A percentile compares a stretch with the other conserved stretches of the same genome.
Evolutionary conservation across 2,113 vertebrate genomes (phyloP).

Genomic region (Lichenostomus cassidix): DNA sequence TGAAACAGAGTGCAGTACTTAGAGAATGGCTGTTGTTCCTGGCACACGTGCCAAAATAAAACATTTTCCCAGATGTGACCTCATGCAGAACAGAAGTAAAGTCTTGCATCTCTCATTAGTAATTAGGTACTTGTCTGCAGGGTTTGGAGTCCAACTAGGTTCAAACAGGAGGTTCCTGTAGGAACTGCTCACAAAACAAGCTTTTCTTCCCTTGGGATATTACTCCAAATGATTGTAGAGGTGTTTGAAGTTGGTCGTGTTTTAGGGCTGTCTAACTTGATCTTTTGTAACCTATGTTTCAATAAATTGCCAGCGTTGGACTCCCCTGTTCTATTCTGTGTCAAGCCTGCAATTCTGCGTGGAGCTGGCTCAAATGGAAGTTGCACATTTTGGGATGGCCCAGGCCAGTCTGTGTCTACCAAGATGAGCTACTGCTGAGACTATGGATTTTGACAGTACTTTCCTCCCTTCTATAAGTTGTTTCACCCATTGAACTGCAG

Average conservation of each 20-base stretch:
- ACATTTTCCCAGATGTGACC: not conserved
- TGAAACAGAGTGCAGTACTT: not conserved
- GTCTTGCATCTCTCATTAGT: not conserved
- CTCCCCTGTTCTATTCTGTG: not conserved
- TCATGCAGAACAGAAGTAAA: not conserved
- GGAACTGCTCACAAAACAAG: not conserved
- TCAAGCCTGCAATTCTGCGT: not conserved
- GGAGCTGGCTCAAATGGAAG: not conserved
- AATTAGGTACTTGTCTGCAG: not conserved
- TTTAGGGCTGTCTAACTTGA: not conserved
- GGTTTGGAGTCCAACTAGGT: not conserved
- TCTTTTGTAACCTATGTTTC: not conserved
- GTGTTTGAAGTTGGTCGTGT: not conserved
- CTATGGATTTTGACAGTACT: not conserved
- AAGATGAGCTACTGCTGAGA: not conserved
- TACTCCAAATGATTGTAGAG: not conserved
- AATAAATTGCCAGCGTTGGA: not conserved
- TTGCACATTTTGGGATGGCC: not conserved
- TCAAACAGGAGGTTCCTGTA: not conserved
- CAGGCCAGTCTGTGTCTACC: not conserved
- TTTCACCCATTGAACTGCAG: not conserved
- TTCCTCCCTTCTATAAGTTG: accelerated
- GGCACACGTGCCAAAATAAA: accelerated
- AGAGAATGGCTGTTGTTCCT: not conserved
- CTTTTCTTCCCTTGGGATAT: not conserved